Percentiles rank a stretch among this genome's conserved stretches.
Evolutionary conservation across 2,888 invertebrate genomes (phyloP).

Genomic region (Drosophila testacea): DNA sequence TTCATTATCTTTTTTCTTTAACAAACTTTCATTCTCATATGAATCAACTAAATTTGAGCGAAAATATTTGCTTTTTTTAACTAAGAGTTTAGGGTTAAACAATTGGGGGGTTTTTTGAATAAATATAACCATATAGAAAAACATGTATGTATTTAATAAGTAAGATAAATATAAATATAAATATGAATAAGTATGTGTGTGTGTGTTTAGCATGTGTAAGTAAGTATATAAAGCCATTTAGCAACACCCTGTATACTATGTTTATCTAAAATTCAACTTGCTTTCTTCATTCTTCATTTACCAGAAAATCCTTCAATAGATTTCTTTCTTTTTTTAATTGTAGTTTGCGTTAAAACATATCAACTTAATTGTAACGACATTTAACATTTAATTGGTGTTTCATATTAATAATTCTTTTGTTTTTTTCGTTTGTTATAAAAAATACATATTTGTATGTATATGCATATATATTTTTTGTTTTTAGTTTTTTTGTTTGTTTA

Average conservation of each 20-base stretch:
- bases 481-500: conserved; percentile 8
- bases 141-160: conserved; percentile 19
- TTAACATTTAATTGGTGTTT: conserved; percentile 77
- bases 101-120: conserved; percentile 42
- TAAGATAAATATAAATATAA: not conserved
- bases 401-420: conserved; percentile 21
- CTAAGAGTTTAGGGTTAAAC: conserved; percentile 52
- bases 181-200: conserved; percentile 25
- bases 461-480: not conserved
- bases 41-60: conserved; percentile 76
- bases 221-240: conserved; percentile 64
- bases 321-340: conserved; percentile 15
- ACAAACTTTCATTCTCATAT: conserved; percentile 59
- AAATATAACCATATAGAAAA: conserved; percentile 59
- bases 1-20: conserved; percentile 41
- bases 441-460: conserved; percentile 55
- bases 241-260: conserved; percentile 77
- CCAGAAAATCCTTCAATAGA: conserved; percentile 49
- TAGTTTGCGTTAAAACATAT: conserved; percentile 69
- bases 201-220: conserved; percentile 26
- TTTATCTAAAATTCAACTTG: conserved; percentile 47
- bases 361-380: conserved; percentile 79
- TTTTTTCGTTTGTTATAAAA: conserved; percentile 60
- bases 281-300: conserved; percentile 32
- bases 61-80: conserved; percentile 53